Evolutionary conservation across 2,797 vertebrate species (phyloP).

Genomic region (Characodon lateralis): DNA sequence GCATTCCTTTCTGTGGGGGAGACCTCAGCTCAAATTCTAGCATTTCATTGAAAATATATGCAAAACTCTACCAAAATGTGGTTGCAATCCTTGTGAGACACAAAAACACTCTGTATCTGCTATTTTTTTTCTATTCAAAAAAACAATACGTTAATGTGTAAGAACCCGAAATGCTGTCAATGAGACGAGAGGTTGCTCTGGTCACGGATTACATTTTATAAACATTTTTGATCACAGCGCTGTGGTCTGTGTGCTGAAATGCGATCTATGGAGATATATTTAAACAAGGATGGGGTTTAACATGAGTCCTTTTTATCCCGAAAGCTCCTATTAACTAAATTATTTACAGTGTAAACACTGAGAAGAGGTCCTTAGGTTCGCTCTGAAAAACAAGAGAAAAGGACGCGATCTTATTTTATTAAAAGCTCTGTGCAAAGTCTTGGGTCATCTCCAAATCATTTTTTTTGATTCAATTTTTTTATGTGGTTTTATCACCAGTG

Average conservation of each 20-base stretch:
- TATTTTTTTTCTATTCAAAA: conserved; percentile 37
- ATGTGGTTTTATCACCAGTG: background rate
- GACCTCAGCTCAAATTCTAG: conserved; percentile 77
- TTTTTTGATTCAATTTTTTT: background rate
- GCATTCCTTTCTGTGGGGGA: conserved; percentile 74
- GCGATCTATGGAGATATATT: conserved; percentile 46
- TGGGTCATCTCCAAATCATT: background rate
- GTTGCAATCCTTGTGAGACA: conserved; percentile 59
- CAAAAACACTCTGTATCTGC: conserved; percentile 30
- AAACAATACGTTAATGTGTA: conserved; percentile 67
- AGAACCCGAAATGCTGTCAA: conserved; percentile 56
- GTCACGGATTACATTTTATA: conserved; percentile 62
- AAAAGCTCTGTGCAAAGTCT: background rate
- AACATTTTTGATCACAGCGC: conserved; percentile 62
- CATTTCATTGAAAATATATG: conserved; percentile 70
- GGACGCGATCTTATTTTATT: background rate
- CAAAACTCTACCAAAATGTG: conserved; percentile 63
- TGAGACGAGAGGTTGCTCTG: conserved; percentile 49
- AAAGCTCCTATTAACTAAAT: conserved; percentile 30
- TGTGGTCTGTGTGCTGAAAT: conserved; percentile 56
- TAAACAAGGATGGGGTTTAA: conserved; percentile 45
- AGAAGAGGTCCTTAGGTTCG: conserved; percentile 11
- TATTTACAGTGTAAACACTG: conserved; percentile 55
- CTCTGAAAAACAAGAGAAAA: background rate
- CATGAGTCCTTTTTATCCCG: conserved; percentile 22